Evolutionary conservation across 2,113 vertebrate genomes (phyloP), one percentile per base, ranked within the genome.

Genomic region (Cryptomyrus ogoouensis): DNA sequence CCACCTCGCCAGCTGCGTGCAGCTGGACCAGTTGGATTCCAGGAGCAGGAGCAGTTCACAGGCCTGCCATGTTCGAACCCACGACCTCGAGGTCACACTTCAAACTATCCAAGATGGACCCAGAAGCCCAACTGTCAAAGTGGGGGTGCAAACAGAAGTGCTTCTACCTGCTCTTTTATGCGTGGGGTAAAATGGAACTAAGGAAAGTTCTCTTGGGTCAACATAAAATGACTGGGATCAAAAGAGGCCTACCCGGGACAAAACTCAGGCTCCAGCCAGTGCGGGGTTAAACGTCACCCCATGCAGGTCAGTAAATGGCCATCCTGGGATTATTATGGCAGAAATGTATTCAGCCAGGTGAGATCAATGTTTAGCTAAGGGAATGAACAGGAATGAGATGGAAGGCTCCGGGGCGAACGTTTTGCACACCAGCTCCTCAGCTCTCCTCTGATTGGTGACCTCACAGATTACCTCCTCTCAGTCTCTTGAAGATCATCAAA

Each of bases 381-480:
- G 66, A 74, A 87, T 44, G 91, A 90, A 88, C 9, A n/a, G 42
- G 53, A 9, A 89, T 89, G 53, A 89, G 89, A 91, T 88, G 19
- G 91, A 90, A 17, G 3, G 46, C 27, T 19, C 10, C 2, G 8
- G 46, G 91, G 92, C 92, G 92, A 62, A 92, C 92, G 92, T 83
- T 95, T 94, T 90, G 94, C 89, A 91, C 87, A 88, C 80, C 91
- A 90, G 91, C 94, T 93, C 89, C 89, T 83, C 62, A 91, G 92
- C 92, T 92, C 31, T 93, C 93, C 94, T 92, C 93, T 93, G 93
- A 94, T 96, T 95, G 95, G 96, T 95, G 96, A 95, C 94, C 92
- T 93, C 91, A 95, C 95, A 93, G 94, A 95, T 95, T 95, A 95
- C 93, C 94, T 93, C 94, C 94, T 94, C 93, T 90, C 94, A 94